Conservation (phyloP, 2,113 vertebrate species). For the Nipponia nippon region DNA sequence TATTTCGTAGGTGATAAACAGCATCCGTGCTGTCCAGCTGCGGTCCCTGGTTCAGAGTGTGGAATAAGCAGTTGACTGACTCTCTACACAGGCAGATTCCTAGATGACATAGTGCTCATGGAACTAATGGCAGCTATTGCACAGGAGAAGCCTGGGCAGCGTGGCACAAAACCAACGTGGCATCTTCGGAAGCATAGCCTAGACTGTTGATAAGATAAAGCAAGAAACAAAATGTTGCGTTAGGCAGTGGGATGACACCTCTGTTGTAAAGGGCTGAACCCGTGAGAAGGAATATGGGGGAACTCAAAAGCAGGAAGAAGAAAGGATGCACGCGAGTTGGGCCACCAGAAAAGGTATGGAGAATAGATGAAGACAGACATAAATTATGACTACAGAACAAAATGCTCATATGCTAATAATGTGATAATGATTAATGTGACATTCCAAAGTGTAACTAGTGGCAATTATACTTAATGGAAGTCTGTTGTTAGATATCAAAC, state of each 20-base stretch:
- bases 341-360: neutral
- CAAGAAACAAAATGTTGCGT: neutral
- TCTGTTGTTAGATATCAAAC: neutral
- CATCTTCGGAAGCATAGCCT: neutral
- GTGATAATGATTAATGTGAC: neutral
- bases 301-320: neutral
- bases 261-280: neutral
- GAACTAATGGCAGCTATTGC: neutral
- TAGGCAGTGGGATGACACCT: neutral
- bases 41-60: neutral
- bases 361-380: neutral
- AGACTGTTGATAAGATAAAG: neutral
- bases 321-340: neutral
- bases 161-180: neutral
- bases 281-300: neutral
- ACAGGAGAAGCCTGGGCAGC: neutral
- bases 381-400: neutral
- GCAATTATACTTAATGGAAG: neutral
- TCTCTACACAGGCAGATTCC: neutral
- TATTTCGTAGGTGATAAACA: neutral
- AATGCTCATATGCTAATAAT: neutral
- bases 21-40: neutral
- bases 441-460: neutral
- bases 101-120: accelerated
- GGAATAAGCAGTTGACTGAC: neutral